These are phyloP conservation scores for Pentalonia nigronervosa DNA, from an alignment of 1,140 invertebrate species.

Conservation along the genomic window DNA sequence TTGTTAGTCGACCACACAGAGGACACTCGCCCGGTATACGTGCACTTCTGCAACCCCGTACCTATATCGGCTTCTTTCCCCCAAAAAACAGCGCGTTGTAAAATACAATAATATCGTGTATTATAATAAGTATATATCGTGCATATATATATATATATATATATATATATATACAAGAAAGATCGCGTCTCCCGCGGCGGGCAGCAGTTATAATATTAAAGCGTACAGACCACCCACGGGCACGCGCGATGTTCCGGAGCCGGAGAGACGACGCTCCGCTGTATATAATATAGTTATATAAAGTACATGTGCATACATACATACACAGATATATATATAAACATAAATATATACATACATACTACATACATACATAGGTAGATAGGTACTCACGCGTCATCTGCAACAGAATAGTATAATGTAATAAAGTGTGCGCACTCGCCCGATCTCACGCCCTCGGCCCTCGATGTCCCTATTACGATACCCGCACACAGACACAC, in stretches of 20 bases:
- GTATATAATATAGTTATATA: neutral
- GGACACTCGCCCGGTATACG: neutral
- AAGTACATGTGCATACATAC: too few relatives aligned
- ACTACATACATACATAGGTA: neutral
- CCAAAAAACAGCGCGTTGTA: neutral
- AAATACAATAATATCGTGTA: slow-evolving; percentile 32
- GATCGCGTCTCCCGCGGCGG: neutral
- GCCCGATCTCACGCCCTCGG: neutral
- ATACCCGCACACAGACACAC: neutral
- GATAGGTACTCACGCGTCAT: neutral
- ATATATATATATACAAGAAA: neutral
- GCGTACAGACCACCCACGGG: slow-evolving; percentile 2
- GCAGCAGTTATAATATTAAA: slow-evolving; percentile 15
- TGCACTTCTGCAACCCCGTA: slow-evolving; percentile 10
- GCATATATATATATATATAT: neutral
- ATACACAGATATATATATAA: neutral
- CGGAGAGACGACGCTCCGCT: neutral
- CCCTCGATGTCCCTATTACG: neutral
- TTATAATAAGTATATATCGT: neutral
- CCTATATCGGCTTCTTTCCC: neutral
- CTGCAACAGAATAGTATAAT: neutral
- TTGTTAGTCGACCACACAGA: neutral
- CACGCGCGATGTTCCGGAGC: neutral
- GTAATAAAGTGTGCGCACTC: neutral
- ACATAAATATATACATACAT: too few relatives aligned